Base-by-base conservation (phyloP, 2,113 vertebrate genomes). In the Carollia perspicillata region DNA sequence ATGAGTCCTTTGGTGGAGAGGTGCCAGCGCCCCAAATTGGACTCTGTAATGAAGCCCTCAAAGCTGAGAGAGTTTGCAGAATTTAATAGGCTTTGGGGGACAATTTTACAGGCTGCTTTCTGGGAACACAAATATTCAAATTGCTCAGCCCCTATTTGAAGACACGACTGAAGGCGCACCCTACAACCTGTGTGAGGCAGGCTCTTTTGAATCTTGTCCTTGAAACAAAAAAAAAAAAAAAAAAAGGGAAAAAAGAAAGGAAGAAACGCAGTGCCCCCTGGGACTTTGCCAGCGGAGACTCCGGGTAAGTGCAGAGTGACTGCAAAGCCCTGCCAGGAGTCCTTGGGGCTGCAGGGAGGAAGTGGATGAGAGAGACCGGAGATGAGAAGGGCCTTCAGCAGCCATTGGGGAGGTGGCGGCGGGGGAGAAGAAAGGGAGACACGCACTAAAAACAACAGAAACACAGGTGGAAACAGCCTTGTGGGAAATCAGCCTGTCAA, bases 401-500 rank as follows among this genome's bases (percentile, higher is more conserved):
- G 98, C 98, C 98, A 98, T 98, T 97, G 98, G 99, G 98, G 98
- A 98, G 98, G 98, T 93, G 93, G 97, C 95, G 96, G 97, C 71
- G 97, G 98, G 97, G 95, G 98, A 98, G 98, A 98, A 98, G 98
- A 98, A 97, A 98, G 98, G 97, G 96, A 98, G 98, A 98, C 98
- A 97, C 93, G 97, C 96, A 97, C 98, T 97, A 97, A 98, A 98
- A 98, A 98, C 98, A 98, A 98, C 98, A 98, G 98, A 98, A 98
- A 98, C 98, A 98, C 98, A 98, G 98, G 98, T 99, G 98, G 98
- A 98, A 98, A 97, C 33, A 97, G 98, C 98, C 99, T 98, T 97
- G 97, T 98, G 99, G 98, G 99, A 99, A 98, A 98, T 98, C 98
- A 98, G 98, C 96, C 98, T 98, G 98, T 99, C 98, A 99, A 98